phyloP scores from a whole-genome alignment of 2,888 invertebrate genomes.

The Pandemis cinnamomeana region DNA sequence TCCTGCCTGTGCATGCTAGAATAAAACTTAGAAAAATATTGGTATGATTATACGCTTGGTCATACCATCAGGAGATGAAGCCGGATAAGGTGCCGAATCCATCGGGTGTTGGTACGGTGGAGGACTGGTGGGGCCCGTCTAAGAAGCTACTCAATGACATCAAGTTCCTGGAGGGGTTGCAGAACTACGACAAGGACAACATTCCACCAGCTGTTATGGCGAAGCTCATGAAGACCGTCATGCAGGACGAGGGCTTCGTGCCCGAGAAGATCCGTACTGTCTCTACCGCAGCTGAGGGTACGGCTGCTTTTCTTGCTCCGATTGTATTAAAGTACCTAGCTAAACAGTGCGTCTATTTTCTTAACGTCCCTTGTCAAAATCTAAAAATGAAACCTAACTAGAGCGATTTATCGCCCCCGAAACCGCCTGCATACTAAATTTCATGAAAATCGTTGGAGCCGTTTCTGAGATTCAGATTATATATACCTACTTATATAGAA shows the following conservation, averaged over 20 bases:
- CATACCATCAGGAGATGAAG: slow-evolving; percentile 88
- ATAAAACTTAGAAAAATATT: background rate
- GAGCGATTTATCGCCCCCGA: too few species aligned
- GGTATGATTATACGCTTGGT: background rate
- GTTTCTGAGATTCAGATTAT: too few species aligned
- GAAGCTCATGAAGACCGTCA: slow-evolving; percentile 91
- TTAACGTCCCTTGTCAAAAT: too few species aligned
- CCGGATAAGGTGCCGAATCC: slow-evolving; percentile 94
- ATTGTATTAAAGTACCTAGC: too few species aligned
- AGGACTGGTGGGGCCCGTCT: slow-evolving; percentile 97
- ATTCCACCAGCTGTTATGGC: slow-evolving; percentile 93
- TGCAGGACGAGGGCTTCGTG: slow-evolving; percentile 94
- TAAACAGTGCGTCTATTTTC: too few species aligned
- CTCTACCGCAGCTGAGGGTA: slow-evolving; percentile 95
- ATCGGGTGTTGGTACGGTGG: slow-evolving; percentile 91
- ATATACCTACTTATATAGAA: too few species aligned
- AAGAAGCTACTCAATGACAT: slow-evolving; percentile 95
- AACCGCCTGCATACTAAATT: too few species aligned
- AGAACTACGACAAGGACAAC: slow-evolving; percentile 97
- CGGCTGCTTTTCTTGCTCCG: background rate
- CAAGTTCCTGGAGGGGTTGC: slow-evolving; percentile 94
- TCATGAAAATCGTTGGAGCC: too few species aligned
- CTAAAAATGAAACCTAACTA: too few species aligned
- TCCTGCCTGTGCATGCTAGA: background rate
- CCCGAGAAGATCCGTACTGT: slow-evolving; percentile 95